phyloP scores from a whole-genome alignment of 2,113 vertebrate species.

The Progne subis region DNA sequence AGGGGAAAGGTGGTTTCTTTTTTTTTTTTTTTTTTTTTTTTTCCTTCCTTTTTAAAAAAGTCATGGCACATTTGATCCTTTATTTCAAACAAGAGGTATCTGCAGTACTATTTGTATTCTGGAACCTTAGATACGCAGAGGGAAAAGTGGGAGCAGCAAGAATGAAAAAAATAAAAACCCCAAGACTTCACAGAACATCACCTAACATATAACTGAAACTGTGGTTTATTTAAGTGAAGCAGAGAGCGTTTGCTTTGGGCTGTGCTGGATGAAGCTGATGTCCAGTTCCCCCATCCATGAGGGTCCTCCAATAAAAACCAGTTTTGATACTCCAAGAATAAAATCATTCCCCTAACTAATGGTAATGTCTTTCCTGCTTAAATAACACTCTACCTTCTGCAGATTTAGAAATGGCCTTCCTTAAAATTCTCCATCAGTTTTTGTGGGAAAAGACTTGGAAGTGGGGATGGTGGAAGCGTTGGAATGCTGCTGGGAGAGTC shows the following conservation, averaged over 20 bases:
- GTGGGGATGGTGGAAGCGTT: accelerated
- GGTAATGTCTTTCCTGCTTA: background rate
- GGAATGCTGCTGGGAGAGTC: background rate
- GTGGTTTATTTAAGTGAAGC: background rate
- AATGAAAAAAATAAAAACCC: background rate
- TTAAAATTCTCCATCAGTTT: background rate
- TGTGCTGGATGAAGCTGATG: background rate
- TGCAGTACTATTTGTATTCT: constrained; percentile 55
- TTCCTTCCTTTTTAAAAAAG: constrained; percentile 10
- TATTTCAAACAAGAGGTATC: constrained; percentile 66
- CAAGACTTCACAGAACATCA: background rate
- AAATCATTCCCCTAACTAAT: background rate
- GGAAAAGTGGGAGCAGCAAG: constrained; percentile 30
- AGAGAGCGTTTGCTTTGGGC: background rate
- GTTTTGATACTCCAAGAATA: background rate
- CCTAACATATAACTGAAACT: background rate
- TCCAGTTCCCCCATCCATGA: accelerated
- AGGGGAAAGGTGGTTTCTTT: constrained; percentile 13
- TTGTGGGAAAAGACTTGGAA: accelerated
- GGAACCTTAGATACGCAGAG: constrained; percentile 60
- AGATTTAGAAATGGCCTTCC: background rate
- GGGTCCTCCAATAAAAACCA: background rate
- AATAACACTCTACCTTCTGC: background rate
- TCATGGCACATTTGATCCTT: constrained; percentile 83
- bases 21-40: constrained; percentile 1